Evolutionary conservation across 2,888 invertebrate species (phyloP).

Genomic region (Helobdella robusta): DNA sequence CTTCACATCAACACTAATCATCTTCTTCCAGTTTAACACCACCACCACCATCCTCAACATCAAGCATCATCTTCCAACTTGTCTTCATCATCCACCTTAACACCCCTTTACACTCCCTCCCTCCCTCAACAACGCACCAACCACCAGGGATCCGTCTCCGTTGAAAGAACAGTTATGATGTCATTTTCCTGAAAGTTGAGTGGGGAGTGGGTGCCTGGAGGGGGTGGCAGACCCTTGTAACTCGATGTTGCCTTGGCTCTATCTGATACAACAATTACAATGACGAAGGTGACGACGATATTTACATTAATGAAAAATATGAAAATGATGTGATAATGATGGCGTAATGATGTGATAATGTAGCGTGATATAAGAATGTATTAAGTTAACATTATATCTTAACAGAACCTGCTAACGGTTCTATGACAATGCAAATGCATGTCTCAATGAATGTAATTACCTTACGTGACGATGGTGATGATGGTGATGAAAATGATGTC

Average conservation of each 20-base stretch:
- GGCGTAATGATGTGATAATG: too few species aligned
- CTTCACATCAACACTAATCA: neutral
- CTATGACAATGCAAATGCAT: too few species aligned
- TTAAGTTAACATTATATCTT: too few species aligned
- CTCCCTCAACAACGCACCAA: slow-evolving; percentile 38
- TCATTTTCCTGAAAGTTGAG: slow-evolving; percentile 42
- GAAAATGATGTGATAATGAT: too few species aligned
- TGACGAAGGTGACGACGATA: neutral
- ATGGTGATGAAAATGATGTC: too few species aligned
- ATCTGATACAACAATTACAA: slow-evolving; percentile 9
- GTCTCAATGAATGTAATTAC: too few species aligned
- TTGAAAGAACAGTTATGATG: slow-evolving; percentile 43
- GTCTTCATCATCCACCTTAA: neutral
- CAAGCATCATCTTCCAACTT: neutral
- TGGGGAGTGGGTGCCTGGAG: slow-evolving; percentile 35
- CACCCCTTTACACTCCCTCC: neutral
- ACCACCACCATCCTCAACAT: too few species aligned
- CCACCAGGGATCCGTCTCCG: slow-evolving; percentile 45
- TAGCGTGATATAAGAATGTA: too few species aligned
- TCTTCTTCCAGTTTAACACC: neutral
- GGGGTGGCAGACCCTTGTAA: slow-evolving; percentile 34
- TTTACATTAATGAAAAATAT: neutral
- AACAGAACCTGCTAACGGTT: too few species aligned
- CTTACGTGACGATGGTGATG: too few species aligned
- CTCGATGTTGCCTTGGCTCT: slow-evolving; percentile 30